Evolutionary conservation across 2,113 vertebrate species (phyloP).

Genomic region (Platycercus adscitus): DNA sequence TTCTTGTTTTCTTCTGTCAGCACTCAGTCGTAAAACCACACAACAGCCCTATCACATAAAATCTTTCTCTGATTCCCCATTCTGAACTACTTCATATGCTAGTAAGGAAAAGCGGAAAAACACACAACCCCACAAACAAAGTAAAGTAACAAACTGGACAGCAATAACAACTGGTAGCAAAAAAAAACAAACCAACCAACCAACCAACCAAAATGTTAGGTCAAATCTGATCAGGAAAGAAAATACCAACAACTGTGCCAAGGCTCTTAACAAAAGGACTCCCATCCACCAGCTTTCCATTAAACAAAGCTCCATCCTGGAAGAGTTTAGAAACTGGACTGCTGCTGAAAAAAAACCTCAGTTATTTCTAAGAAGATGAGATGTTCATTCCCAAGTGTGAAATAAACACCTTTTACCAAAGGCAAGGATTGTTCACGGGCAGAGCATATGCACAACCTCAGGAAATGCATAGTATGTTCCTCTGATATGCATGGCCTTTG

Average conservation of each 20-base stretch:
- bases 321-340: background rate
- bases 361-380: background rate
- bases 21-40: background rate
- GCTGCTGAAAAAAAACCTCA: background rate
- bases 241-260: background rate
- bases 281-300: background rate
- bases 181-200: background rate
- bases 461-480: background rate
- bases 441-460: background rate
- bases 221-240: background rate
- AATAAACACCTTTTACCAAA: background rate
- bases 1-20: background rate
- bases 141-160: background rate
- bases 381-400: background rate
- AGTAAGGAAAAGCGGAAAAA: background rate
- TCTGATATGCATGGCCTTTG: background rate
- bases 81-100: background rate
- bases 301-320: background rate
- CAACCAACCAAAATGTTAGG: background rate
- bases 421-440: background rate
- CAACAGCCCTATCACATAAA: background rate
- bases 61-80: background rate
- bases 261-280: background rate
- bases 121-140: background rate
- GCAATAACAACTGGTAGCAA: background rate